Conservation (phyloP, 2,888 invertebrate species). For the Drosophila trichaetosa region DNA sequence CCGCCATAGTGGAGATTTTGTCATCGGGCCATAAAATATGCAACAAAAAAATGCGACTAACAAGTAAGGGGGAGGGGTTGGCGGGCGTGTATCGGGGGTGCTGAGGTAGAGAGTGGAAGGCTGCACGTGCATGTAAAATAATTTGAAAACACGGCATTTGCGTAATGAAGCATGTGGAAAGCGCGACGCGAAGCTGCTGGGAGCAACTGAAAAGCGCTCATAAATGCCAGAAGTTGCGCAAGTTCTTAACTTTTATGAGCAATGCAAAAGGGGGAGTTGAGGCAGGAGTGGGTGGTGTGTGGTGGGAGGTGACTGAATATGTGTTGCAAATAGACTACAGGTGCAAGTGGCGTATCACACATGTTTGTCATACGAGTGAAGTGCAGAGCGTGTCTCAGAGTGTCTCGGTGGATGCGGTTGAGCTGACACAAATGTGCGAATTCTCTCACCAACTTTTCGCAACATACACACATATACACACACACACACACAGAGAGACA, state of each 20-base stretch:
- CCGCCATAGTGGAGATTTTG: constrained; percentile 38
- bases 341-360: constrained; percentile 76
- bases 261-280: background rate
- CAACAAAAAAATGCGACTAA: constrained; percentile 63
- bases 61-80: constrained; percentile 27
- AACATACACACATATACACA: constrained; percentile 15
- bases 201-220: constrained; percentile 71
- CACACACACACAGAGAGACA: constrained; percentile 14
- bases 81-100: background rate
- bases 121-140: constrained; percentile 67
- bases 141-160: constrained; percentile 84
- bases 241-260: constrained; percentile 78
- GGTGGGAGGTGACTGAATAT: background rate
- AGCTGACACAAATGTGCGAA: constrained; percentile 63
- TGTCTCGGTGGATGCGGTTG: constrained; percentile 41
- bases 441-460: constrained; percentile 62
- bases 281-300: background rate
- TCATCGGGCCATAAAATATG: constrained; percentile 66
- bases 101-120: background rate
- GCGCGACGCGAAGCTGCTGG: constrained; percentile 46
- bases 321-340: constrained; percentile 54
- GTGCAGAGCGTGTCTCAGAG: constrained; percentile 38
- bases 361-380: constrained; percentile 70
- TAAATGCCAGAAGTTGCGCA: constrained; percentile 76
- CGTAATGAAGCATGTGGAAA: constrained; percentile 84